Conservation (phyloP, 1,140 invertebrate genomes). For the Varroa destructor region DNA sequence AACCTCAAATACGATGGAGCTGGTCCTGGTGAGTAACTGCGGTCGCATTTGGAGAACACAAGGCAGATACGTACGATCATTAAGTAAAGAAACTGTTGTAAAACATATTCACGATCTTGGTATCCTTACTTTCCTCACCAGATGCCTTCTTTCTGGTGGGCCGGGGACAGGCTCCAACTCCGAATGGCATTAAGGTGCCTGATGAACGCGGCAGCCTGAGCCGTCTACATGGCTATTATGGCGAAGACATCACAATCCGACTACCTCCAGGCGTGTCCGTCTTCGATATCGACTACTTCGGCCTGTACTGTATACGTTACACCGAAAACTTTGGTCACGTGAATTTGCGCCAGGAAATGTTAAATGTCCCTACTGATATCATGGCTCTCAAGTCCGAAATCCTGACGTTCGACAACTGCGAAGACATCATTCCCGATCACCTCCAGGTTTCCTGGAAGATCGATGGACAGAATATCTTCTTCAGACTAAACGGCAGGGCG, state of each 20-base stretch:
- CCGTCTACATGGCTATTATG: slow-evolving; percentile 54
- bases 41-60: not conserved
- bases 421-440: slow-evolving; percentile 43
- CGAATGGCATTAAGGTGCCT: slow-evolving; percentile 63
- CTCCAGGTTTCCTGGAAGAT: slow-evolving; percentile 75
- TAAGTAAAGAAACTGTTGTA: not conserved
- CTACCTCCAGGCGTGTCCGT: slow-evolving; percentile 68
- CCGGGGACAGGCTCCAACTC: slow-evolving; percentile 65
- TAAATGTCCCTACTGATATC: slow-evolving; percentile 62
- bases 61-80: slow-evolving; percentile 1
- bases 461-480: slow-evolving; percentile 70
- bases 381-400: slow-evolving; percentile 35
- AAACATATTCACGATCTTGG: not conserved
- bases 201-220: slow-evolving; percentile 74
- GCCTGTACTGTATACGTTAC: slow-evolving; percentile 58
- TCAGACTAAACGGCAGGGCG: slow-evolving; percentile 67
- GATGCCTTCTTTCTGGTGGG: slow-evolving; percentile 76
- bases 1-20: slow-evolving; percentile 61
- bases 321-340: slow-evolving; percentile 61
- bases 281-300: slow-evolving; percentile 70
- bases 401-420: slow-evolving; percentile 60
- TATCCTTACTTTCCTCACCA: slow-evolving; percentile 33
- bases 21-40: slow-evolving; percentile 44
- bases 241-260: slow-evolving; percentile 58
- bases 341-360: slow-evolving; percentile 54